Conservation (phyloP, 2,888 invertebrate genomes). For the Stratiomys singularior region DNA sequence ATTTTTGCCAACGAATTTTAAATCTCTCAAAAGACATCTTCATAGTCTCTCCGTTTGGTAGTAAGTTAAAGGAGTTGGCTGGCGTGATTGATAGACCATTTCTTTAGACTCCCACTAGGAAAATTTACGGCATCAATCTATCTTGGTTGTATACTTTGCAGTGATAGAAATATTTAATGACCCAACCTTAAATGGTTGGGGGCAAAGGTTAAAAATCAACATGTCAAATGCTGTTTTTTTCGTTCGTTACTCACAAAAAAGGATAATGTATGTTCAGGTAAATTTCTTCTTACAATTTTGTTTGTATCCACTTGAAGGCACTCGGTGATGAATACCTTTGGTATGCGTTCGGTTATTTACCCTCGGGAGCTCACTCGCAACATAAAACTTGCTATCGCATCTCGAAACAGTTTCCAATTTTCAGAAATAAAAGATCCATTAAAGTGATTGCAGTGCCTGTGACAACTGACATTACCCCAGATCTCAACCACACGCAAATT, state of each 20-base stretch:
- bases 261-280: slow-evolving; percentile 18
- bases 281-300: too few species aligned
- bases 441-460: slow-evolving; percentile 24
- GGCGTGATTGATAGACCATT: slow-evolving; percentile 15
- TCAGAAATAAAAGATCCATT: slow-evolving; percentile 32
- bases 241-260: not conserved
- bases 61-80: not conserved
- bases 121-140: not conserved
- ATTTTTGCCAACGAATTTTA: not conserved
- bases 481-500: slow-evolving; percentile 35
- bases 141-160: slow-evolving; percentile 6
- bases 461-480: slow-evolving; percentile 7
- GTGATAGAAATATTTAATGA: not conserved
- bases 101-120: not conserved
- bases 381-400: not conserved
- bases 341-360: not conserved
- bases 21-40: slow-evolving; percentile 25
- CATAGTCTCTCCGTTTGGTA: not conserved
- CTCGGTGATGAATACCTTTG: slow-evolving; percentile 1
- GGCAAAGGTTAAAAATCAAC: slow-evolving; percentile 16
- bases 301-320: too few species aligned
- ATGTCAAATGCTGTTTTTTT: slow-evolving; percentile 7
- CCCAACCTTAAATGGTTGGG: not conserved
- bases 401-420: slow-evolving; percentile 40
- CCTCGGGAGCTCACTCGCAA: not conserved